Evolutionary conservation across 2,888 invertebrate species (phyloP).

Genomic region (Drosophila leonis): DNA sequence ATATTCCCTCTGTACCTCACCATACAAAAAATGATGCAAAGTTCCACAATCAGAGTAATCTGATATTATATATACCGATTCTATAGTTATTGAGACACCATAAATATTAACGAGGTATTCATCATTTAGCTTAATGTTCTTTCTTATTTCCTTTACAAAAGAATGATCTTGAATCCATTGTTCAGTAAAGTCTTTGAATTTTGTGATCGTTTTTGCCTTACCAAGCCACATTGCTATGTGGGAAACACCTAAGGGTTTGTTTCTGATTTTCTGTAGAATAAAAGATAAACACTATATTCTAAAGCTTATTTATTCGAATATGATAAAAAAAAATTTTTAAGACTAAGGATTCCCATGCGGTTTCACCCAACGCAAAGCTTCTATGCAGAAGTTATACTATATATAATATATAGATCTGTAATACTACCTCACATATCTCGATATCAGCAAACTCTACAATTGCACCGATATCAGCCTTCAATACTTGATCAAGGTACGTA

Average conservation of each 20-base stretch:
- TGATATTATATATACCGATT: background rate
- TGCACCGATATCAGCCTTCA: background rate
- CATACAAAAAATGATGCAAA: conserved; percentile 2
- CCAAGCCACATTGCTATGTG: background rate
- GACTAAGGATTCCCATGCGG: too few relatives aligned
- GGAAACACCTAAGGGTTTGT: background rate
- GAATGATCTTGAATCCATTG: background rate
- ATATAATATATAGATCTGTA: background rate
- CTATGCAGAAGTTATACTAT: too few relatives aligned
- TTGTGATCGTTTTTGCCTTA: background rate
- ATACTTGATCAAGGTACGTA: background rate
- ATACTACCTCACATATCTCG: background rate
- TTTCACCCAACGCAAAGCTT: too few relatives aligned
- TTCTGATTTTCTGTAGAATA: background rate
- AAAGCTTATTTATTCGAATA: too few relatives aligned
- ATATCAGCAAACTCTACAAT: background rate
- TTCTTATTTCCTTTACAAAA: background rate
- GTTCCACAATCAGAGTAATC: conserved; percentile 2
- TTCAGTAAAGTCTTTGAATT: background rate
- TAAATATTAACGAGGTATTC: background rate
- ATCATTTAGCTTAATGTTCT: background rate
- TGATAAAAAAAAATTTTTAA: too few relatives aligned
- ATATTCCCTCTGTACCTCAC: background rate
- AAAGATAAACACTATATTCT: too few relatives aligned
- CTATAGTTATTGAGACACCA: background rate